Evolutionary conservation across 2,888 invertebrate species (phyloP).

Genomic region (Volucella inanis): DNA sequence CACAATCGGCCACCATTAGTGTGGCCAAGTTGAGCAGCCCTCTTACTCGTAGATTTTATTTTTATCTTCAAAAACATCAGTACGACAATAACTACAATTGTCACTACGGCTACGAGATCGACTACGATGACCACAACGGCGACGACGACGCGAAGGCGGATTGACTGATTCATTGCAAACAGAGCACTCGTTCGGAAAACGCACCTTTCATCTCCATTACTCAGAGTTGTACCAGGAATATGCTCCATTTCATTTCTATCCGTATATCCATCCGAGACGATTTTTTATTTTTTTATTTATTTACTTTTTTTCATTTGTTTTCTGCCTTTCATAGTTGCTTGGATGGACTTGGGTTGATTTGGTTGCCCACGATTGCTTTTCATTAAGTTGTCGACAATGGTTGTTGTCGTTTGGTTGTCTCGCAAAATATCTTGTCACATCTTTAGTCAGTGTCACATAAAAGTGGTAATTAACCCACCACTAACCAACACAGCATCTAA

Average conservation of each 20-base stretch:
- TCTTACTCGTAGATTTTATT: constrained; percentile 45
- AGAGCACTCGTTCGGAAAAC: constrained; percentile 49
- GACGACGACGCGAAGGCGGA: constrained; percentile 50
- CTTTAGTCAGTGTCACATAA: constrained; percentile 70
- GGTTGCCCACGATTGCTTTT: constrained; percentile 63
- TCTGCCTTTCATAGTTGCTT: background rate
- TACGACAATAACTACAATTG: constrained; percentile 6
- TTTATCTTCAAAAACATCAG: constrained; percentile 46
- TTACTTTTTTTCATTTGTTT: background rate
- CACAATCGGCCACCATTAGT: constrained; percentile 43
- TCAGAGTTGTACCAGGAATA: constrained; percentile 38
- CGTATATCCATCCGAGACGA: background rate
- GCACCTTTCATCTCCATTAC: constrained; percentile 60
- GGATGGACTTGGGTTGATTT: background rate
- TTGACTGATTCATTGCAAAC: constrained; percentile 64
- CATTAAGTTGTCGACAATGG: constrained; percentile 69
- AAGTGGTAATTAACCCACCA: constrained; percentile 73
- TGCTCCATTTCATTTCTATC: constrained; percentile 41
- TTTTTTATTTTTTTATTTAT: constrained; percentile 1
- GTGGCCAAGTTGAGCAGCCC: constrained; percentile 40
- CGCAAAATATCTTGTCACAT: constrained; percentile 68
- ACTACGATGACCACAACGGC: background rate
- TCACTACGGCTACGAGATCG: constrained; percentile 6
- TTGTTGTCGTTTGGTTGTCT: constrained; percentile 59
- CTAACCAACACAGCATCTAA: background rate